phyloP scores from a whole-genome alignment of 2,888 invertebrate genomes.

The Ennomos quercinarius region DNA sequence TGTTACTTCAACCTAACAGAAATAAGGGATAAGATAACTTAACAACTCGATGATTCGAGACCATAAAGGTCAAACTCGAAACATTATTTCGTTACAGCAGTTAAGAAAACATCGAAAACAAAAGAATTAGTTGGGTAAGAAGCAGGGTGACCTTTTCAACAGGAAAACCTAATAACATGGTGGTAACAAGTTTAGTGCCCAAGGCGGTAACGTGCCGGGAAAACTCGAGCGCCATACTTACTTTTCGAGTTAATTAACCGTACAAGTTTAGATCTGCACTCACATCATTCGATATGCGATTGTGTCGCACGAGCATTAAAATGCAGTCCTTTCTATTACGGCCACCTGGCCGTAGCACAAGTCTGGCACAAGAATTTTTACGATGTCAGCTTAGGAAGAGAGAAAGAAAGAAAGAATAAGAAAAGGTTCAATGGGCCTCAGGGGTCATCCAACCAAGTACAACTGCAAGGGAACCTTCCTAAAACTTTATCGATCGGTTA shows the following conservation, averaged over 20 bases:
- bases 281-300: slow-evolving; percentile 2
- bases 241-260: slow-evolving; percentile 74
- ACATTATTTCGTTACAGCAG: slow-evolving; percentile 16
- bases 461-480: too few species aligned
- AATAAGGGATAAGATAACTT: too few species aligned
- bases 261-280: slow-evolving; percentile 46
- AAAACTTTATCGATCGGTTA: too few species aligned
- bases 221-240: slow-evolving; percentile 56
- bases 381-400: too few species aligned
- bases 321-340: too few species aligned
- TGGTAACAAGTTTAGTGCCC: slow-evolving; percentile 67
- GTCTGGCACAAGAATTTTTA: too few species aligned
- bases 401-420: too few species aligned
- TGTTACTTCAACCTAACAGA: too few species aligned
- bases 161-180: slow-evolving; percentile 54
- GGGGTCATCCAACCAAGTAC: too few species aligned
- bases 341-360: too few species aligned
- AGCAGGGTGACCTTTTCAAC: slow-evolving; percentile 41
- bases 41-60: too few species aligned
- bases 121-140: slow-evolving; percentile 38
- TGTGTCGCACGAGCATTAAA: not conserved
- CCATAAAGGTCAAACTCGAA: not conserved
- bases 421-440: too few species aligned
- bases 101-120: slow-evolving; percentile 25
- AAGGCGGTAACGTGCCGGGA: slow-evolving; percentile 68